Percentiles rank a stretch among this genome's conserved stretches.
Conservation (phyloP, 2,113 vertebrate species). For the Stegostoma tigrinum region DNA sequence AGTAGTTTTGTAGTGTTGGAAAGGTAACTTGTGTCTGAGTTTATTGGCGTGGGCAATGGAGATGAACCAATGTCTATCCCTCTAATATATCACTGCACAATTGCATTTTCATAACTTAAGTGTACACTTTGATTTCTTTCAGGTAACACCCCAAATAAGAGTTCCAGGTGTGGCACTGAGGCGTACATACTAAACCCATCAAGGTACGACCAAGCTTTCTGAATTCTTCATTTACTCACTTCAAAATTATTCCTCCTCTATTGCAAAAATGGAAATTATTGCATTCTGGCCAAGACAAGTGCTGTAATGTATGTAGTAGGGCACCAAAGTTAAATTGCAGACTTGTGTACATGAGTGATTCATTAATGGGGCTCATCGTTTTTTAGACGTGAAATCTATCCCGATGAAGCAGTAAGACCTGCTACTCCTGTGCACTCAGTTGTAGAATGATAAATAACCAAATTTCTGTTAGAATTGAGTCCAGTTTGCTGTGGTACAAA, state of each 20-base stretch:
- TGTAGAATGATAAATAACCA: not conserved
- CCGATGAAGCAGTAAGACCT: not conserved
- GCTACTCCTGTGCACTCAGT: not conserved
- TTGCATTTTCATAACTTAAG: not conserved
- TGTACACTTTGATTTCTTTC: constrained; percentile 14
- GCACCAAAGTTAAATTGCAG: not conserved
- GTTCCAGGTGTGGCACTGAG: not conserved
- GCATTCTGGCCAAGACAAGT: not conserved
- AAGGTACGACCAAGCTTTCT: not conserved
- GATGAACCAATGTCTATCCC: not conserved
- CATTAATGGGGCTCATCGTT: not conserved
- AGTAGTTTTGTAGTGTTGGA: not conserved
- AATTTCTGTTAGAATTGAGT: not conserved
- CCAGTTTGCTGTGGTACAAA: not conserved
- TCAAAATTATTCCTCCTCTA: not conserved
- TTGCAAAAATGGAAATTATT: not conserved
- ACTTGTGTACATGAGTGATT: not conserved
- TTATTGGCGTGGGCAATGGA: not conserved
- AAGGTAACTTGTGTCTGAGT: not conserved
- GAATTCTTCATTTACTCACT: not conserved
- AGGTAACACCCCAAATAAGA: not conserved
- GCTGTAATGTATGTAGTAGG: not conserved
- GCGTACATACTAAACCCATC: constrained; percentile 16
- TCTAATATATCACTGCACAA: not conserved
- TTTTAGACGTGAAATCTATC: not conserved